These are phyloP conservation scores for Anoplophora glabripennis DNA, from an alignment of 1,140 invertebrate species.

Conservation along the genomic window DNA sequence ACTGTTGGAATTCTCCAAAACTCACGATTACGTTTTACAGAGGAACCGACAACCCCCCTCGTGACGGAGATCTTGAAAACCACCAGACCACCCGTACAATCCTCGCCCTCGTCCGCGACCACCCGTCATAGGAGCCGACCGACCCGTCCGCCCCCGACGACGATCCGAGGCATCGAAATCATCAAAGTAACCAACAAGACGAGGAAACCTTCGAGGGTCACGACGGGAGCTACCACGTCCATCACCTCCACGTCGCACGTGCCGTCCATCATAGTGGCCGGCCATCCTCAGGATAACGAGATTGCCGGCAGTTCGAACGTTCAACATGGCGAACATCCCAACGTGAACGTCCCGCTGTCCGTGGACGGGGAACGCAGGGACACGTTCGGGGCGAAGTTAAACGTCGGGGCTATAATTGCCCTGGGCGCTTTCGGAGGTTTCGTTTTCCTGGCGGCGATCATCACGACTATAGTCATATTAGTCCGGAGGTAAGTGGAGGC, in stretches of 20 bases:
- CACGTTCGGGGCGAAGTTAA: conserved; percentile 70
- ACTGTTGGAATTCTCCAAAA: not conserved
- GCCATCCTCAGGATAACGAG: conserved; percentile 62
- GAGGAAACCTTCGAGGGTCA: conserved; percentile 8
- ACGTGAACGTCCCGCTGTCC: conserved; percentile 65
- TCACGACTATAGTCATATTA: conserved; percentile 85
- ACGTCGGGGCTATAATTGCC: conserved; percentile 83
- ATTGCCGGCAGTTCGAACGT: conserved; percentile 54
- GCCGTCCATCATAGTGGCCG: conserved; percentile 61
- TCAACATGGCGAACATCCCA: conserved; percentile 56
- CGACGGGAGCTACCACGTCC: conserved; percentile 24
- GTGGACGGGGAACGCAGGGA: conserved; percentile 65
- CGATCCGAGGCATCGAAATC: conserved; percentile 35
- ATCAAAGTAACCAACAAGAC: conserved; percentile 36
- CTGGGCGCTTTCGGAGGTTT: conserved; percentile 87
- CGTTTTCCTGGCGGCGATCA: conserved; percentile 83
- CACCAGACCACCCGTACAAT: conserved; percentile 18
- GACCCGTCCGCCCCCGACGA: conserved; percentile 48
- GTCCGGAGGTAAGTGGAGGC: conserved; percentile 74
- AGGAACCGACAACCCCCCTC: conserved; percentile 38
- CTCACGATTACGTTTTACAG: conserved; percentile 3
- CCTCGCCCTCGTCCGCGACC: conserved; percentile 25
- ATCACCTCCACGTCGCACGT: conserved; percentile 37
- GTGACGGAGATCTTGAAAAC: conserved; percentile 19
- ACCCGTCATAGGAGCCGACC: conserved; percentile 43